These are phyloP conservation scores for Zelleria hepariella DNA, from an alignment of 2,888 invertebrate genomes.

Conservation along the genomic window DNA sequence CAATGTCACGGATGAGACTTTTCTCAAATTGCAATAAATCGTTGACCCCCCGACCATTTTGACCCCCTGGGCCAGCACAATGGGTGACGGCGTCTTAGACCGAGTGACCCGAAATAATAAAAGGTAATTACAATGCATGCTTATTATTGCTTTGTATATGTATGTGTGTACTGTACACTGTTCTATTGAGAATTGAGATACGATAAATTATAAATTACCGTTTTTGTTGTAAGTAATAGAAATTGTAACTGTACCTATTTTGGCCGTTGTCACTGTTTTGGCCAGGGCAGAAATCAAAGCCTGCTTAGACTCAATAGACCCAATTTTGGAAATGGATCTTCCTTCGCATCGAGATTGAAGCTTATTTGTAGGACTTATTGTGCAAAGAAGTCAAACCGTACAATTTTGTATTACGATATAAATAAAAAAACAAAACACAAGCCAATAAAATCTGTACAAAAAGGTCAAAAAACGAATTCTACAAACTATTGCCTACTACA, in stretches of 20 bases:
- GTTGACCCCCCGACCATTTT: conserved; percentile 60
- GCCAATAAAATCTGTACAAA: conserved; percentile 12
- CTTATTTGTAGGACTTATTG: too few species aligned
- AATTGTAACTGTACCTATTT: not conserved
- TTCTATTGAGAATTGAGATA: conserved; percentile 62
- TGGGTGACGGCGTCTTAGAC: conserved; percentile 47
- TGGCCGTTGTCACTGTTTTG: not conserved
- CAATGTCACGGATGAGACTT: conserved; percentile 45
- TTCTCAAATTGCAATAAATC: conserved; percentile 52
- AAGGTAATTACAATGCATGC: conserved; percentile 58
- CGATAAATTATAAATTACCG: conserved; percentile 61
- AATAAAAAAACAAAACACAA: conserved; percentile 11
- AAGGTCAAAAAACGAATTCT: too few species aligned
- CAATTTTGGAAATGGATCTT: too few species aligned
- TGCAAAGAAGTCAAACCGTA: too few species aligned
- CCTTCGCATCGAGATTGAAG: too few species aligned
- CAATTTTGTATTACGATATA: not conserved
- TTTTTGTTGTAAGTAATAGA: conserved; percentile 11
- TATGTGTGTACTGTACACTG: too few species aligned
- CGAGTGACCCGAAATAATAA: conserved; percentile 58
- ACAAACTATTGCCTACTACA: too few species aligned
- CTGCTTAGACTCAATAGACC: too few species aligned
- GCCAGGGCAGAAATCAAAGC: too few species aligned
- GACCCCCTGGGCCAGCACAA: conserved; percentile 50
- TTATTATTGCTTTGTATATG: too few species aligned